phyloP scores from a whole-genome alignment of 2,113 vertebrate genomes.

The Ardeotis arabs region DNA sequence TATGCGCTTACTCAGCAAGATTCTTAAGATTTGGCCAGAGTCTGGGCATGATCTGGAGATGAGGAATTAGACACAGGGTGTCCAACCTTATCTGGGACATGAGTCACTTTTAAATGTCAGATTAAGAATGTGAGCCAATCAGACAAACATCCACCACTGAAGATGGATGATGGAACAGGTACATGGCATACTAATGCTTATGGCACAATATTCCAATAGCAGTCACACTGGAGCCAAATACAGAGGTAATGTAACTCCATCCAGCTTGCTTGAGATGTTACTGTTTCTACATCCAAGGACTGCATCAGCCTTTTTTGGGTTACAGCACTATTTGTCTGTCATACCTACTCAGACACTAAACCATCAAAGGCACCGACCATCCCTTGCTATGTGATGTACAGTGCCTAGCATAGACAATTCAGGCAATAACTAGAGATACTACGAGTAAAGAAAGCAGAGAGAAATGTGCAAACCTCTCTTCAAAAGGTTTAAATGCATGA shows the following conservation, averaged over 20 bases:
- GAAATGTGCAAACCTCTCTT: not conserved
- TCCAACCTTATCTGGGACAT: not conserved
- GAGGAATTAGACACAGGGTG: not conserved
- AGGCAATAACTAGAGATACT: not conserved
- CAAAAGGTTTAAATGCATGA: slow-evolving; percentile 26
- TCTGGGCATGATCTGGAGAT: not conserved
- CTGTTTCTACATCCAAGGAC: not conserved
- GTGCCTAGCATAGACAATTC: not conserved
- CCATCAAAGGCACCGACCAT: not conserved
- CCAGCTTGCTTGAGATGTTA: not conserved
- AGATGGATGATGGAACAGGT: not conserved
- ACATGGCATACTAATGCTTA: not conserved
- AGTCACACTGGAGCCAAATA: not conserved
- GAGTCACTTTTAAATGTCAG: not conserved
- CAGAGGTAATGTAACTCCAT: not conserved
- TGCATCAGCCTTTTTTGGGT: not conserved
- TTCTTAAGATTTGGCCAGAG: not conserved
- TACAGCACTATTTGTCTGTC: not conserved
- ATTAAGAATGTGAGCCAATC: not conserved
- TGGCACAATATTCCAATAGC: not conserved
- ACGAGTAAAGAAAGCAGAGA: slow-evolving; percentile 7
- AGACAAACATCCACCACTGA: not conserved
- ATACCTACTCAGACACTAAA: not conserved
- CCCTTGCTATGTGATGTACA: not conserved
- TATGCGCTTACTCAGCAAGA: not conserved